Evolutionary conservation across 1,140 invertebrate genomes (phyloP).

Genomic region (Pseudomyrmex flavicornis): DNA sequence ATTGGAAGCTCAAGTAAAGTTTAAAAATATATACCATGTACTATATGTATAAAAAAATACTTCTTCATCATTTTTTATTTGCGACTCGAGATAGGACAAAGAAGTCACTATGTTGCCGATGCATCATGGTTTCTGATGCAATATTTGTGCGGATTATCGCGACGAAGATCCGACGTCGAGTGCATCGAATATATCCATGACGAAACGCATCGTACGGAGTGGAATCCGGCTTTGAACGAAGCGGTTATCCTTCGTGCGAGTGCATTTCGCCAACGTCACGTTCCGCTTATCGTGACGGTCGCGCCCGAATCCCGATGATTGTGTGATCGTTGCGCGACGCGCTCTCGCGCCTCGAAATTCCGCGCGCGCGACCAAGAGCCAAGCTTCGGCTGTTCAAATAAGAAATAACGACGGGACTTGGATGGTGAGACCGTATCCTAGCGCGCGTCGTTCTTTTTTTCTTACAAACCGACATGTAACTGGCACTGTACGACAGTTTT

Average conservation of each 20-base stretch:
- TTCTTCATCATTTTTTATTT: too few relatives aligned
- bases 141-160: slow-evolving; percentile 32
- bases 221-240: slow-evolving; percentile 40
- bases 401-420: slow-evolving; percentile 2
- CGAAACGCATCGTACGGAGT: neutral
- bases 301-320: slow-evolving; percentile 38
- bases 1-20: too few relatives aligned
- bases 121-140: neutral
- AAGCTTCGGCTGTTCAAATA: slow-evolving; percentile 41
- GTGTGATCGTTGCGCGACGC: slow-evolving; percentile 21
- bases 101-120: neutral
- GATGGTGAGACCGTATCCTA: neutral
- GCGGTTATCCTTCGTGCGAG: slow-evolving; percentile 48
- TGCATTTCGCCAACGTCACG: slow-evolving; percentile 58
- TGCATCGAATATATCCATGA: slow-evolving; percentile 5
- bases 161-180: neutral
- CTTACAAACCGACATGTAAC: neutral
- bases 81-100: neutral
- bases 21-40: too few relatives aligned
- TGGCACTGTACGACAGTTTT: neutral
- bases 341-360: slow-evolving; percentile 15
- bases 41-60: too few relatives aligned
- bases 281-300: slow-evolving; percentile 38
- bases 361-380: neutral
- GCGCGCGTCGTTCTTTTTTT: neutral